phyloP scores from a whole-genome alignment of 2,797 vertebrate genomes.

The Syncerus caffer region DNA sequence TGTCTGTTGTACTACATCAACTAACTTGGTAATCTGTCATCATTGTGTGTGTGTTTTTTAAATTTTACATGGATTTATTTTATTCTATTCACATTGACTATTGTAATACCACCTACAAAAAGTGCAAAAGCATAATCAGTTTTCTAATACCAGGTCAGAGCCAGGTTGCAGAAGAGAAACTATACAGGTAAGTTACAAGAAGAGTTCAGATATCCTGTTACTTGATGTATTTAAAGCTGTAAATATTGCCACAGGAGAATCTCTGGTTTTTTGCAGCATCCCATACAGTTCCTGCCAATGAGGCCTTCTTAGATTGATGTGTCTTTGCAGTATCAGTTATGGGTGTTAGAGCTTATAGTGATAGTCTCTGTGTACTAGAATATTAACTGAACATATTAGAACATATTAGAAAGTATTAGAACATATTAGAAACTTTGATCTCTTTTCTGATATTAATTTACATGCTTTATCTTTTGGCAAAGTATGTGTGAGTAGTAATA shows the following conservation, averaged over 20 bases:
- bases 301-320: neutral
- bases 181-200: neutral
- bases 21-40: neutral
- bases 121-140: neutral
- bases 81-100: neutral
- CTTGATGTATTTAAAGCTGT: neutral
- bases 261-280: neutral
- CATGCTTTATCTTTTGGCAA: neutral
- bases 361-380: neutral
- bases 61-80: neutral
- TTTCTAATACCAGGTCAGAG: neutral
- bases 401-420: neutral
- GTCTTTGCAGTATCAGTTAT: neutral
- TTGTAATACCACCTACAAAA: neutral
- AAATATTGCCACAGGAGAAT: neutral
- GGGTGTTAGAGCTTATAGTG: neutral
- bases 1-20: neutral
- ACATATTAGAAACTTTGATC: constrained; percentile 16
- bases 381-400: neutral
- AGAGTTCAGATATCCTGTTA: neutral
- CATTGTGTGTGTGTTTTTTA: neutral
- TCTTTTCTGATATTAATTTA: constrained; percentile 15
- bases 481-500: neutral
- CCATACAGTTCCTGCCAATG: neutral
- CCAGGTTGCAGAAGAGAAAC: neutral